Evolutionary conservation across 2,113 vertebrate species (phyloP).

Genomic region (Nannospalax galili): DNA sequence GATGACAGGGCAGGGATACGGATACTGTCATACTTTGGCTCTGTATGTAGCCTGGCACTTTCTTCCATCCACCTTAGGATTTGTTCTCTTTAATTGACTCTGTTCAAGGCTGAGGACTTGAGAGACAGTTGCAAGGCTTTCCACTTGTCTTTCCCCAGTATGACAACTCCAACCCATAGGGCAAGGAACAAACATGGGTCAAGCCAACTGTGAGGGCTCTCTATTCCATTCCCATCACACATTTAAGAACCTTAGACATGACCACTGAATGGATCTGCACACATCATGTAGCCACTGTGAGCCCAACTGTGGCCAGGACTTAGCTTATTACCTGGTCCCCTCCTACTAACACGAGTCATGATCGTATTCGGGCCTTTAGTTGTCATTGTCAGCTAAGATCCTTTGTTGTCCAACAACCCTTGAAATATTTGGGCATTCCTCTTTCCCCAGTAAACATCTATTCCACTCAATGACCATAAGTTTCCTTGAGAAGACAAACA

Average conservation of each 20-base stretch:
- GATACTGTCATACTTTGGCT: not conserved
- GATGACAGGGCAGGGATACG: not conserved
- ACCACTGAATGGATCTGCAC: not conserved
- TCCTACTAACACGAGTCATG: not conserved
- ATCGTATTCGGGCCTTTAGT: not conserved
- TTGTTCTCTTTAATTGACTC: not conserved
- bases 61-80: not conserved
- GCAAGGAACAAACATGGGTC: not conserved
- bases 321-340: not conserved
- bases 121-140: not conserved
- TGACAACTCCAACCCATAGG: not conserved
- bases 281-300: not conserved
- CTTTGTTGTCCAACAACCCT: not conserved
- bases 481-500: not conserved
- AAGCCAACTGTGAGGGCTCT: not conserved
- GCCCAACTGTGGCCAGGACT: not conserved
- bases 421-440: not conserved
- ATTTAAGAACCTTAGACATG: not conserved
- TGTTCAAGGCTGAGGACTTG: not conserved
- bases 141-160: not conserved
- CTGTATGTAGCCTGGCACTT: not conserved
- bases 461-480: not conserved
- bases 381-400: not conserved
- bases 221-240: not conserved
- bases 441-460: not conserved